phyloP scores from a whole-genome alignment of 2,113 vertebrate genomes.

The Toxotes chatareus region DNA sequence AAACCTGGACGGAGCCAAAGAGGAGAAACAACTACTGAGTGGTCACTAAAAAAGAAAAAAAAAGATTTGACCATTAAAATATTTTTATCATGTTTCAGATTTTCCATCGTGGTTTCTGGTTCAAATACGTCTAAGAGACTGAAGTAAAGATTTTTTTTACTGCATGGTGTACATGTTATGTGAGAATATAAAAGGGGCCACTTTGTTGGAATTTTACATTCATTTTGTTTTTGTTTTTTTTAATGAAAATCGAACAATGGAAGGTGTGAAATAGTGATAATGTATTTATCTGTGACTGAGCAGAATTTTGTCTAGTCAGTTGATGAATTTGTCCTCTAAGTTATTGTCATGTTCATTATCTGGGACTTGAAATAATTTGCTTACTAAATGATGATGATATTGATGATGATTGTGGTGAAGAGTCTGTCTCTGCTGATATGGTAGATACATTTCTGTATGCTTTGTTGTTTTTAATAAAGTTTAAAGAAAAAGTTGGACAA shows the following conservation, averaged over 20 bases:
- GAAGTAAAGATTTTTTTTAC: slow-evolving; percentile 10
- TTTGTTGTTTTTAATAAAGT: slow-evolving; percentile 69
- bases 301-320: neutral
- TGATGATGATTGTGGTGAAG: slow-evolving; percentile 17
- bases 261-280: slow-evolving; percentile 53
- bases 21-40: slow-evolving; percentile 74
- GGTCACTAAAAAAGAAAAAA: slow-evolving; percentile 40
- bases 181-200: neutral
- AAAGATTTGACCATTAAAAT: neutral
- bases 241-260: slow-evolving; percentile 26
- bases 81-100: neutral
- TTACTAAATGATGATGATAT: neutral
- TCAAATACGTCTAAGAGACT: slow-evolving; percentile 30
- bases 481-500: slow-evolving; percentile 21
- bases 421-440: slow-evolving; percentile 2
- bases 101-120: neutral
- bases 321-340: slow-evolving; percentile 46
- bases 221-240: slow-evolving; percentile 20
- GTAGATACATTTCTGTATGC: slow-evolving; percentile 40
- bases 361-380: neutral
- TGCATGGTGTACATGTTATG: neutral
- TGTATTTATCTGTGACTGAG: slow-evolving; percentile 54
- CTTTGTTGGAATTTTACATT: slow-evolving; percentile 11
- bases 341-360: slow-evolving; percentile 50
- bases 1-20: slow-evolving; percentile 79